A percentile compares a stretch with the other conserved stretches of the same genome.
phyloP scores from a whole-genome alignment of 2,797 vertebrate species.

The Nannoperca obscura region DNA sequence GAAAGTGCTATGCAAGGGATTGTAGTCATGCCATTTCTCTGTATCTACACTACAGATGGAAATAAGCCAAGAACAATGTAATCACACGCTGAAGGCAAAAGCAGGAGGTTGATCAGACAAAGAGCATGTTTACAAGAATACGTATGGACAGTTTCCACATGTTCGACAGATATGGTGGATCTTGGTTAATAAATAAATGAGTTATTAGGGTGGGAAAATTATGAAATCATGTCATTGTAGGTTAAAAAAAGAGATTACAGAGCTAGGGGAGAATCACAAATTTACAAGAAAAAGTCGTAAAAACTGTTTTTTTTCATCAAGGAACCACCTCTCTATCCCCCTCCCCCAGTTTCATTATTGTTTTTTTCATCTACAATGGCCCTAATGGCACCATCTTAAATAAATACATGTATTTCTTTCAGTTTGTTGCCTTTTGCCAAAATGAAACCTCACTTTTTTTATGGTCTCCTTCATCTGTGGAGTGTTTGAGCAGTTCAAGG shows the following conservation, averaged over 20 bases:
- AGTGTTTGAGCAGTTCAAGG: background rate
- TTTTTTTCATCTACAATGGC: no score
- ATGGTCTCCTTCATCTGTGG: background rate
- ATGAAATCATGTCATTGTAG: no score
- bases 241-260: no score
- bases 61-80: conserved; percentile 42
- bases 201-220: background rate
- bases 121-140: background rate
- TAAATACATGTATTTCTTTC: background rate
- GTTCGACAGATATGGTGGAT: background rate
- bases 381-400: no score
- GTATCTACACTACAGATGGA: conserved; percentile 21
- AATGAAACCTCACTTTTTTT: background rate
- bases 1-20: conserved; percentile 20
- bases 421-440: background rate
- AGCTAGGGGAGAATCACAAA: no score
- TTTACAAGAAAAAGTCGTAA: no score
- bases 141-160: background rate
- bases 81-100: conserved; percentile 5
- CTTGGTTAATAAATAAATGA: background rate
- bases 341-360: no score
- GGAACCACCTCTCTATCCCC: no score
- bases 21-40: conserved; percentile 33
- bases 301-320: no score
- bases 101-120: conserved; percentile 18